Percentiles rank a stretch among this genome's conserved stretches.
phyloP scores from a whole-genome alignment of 2,888 invertebrate species.

The Drosophila pseudotakahashii region DNA sequence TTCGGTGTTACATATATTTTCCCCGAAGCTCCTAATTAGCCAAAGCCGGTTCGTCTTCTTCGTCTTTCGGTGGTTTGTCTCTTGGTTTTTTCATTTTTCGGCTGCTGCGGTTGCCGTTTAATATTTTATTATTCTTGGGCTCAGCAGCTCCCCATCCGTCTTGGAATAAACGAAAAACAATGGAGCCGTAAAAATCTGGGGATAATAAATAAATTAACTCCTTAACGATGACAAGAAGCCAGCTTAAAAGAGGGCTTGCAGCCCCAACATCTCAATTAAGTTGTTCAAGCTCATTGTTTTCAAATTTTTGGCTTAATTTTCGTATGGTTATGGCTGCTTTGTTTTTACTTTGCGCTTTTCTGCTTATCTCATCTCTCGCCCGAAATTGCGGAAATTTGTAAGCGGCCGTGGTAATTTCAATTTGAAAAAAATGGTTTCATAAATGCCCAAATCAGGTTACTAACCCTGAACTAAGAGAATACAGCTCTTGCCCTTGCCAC shows the following conservation, averaged over 20 bases:
- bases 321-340: conserved; percentile 65
- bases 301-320: conserved; percentile 71
- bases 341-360: conserved; percentile 22
- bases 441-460: conserved; percentile 48
- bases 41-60: conserved; percentile 53
- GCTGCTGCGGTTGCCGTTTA: conserved; percentile 43
- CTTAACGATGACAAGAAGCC: conserved; percentile 71
- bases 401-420: conserved; percentile 44
- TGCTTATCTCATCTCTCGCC: conserved; percentile 55
- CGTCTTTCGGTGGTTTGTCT: conserved; percentile 13
- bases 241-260: conserved; percentile 22
- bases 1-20: conserved; percentile 52
- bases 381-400: conserved; percentile 70
- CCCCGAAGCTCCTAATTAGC: conserved; percentile 69
- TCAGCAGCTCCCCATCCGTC: conserved; percentile 21
- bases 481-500: conserved; percentile 35
- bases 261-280: conserved; percentile 71
- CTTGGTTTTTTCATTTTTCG: conserved; percentile 5
- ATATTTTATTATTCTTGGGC: conserved; percentile 57
- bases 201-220: conserved; percentile 77
- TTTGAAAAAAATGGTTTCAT: conserved; percentile 51
- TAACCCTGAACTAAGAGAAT: conserved; percentile 30
- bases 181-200: conserved; percentile 68
- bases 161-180: conserved; percentile 51
- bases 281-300: conserved; percentile 74